These are phyloP conservation scores for Lasaia peninsularis DNA, from an alignment of 1,140 invertebrate species.

Conservation along the genomic window DNA sequence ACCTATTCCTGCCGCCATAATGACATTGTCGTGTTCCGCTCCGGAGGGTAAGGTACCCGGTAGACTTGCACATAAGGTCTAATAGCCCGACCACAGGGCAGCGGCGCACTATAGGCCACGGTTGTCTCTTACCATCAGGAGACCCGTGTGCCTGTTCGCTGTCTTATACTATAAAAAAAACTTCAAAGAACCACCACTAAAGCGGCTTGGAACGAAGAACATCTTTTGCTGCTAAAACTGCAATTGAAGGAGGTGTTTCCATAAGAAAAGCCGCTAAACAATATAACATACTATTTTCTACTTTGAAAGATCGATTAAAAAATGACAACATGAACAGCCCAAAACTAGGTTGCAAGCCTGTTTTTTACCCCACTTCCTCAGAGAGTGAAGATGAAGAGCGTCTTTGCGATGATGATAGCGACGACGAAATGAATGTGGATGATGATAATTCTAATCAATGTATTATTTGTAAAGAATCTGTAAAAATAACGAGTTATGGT, in stretches of 20 bases:
- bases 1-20: no score
- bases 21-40: no score
- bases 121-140: no score
- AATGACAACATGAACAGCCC: slow-evolving; percentile 28
- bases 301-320: slow-evolving; percentile 32
- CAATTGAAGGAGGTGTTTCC: slow-evolving; percentile 24
- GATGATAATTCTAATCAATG: slow-evolving; percentile 37
- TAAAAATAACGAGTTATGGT: slow-evolving; percentile 43
- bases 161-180: no score
- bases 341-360: slow-evolving; percentile 34
- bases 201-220: slow-evolving; percentile 27
- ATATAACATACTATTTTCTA: slow-evolving; percentile 28
- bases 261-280: slow-evolving; percentile 30
- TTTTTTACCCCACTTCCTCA: slow-evolving; percentile 38
- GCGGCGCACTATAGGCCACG: no score
- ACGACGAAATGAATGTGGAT: slow-evolving; percentile 37
- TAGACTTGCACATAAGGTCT: no score
- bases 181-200: slow-evolving; percentile 34
- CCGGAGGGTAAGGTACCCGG: no score
- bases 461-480: slow-evolving; percentile 35
- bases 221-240: slow-evolving; percentile 26
- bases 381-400: slow-evolving; percentile 21
- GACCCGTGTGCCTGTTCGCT: no score
- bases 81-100: no score
- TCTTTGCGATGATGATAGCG: slow-evolving; percentile 30